These are phyloP conservation scores for Pyxicephalus adspersus DNA, from an alignment of 2,113 vertebrate species.

Conservation along the genomic window DNA sequence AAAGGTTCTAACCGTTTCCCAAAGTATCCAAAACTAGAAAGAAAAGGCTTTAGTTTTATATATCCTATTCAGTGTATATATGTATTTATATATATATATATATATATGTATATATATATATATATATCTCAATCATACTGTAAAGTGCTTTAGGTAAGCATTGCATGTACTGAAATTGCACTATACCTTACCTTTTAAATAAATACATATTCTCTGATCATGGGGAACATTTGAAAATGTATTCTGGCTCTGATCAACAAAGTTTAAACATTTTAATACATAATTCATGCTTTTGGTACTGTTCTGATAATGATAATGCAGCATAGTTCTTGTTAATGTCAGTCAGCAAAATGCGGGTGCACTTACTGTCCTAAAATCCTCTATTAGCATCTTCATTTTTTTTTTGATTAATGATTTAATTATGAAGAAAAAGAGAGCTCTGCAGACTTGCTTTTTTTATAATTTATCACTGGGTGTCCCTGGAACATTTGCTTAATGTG, in stretches of 20 bases:
- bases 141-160: too few relatives aligned
- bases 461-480: slow-evolving; percentile 1
- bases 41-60: too few relatives aligned
- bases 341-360: slow-evolving; percentile 23
- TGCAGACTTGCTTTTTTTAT: background rate
- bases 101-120: too few relatives aligned
- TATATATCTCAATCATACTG: too few relatives aligned
- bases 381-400: slow-evolving; percentile 29
- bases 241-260: background rate
- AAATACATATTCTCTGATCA: too few relatives aligned
- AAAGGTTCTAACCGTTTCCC: too few relatives aligned
- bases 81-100: too few relatives aligned
- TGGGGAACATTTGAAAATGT: background rate
- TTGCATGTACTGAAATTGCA: too few relatives aligned
- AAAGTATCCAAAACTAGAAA: too few relatives aligned
- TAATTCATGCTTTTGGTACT: slow-evolving; percentile 27
- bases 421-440: slow-evolving; percentile 6
- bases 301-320: background rate
- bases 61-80: too few relatives aligned
- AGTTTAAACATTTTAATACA: slow-evolving; percentile 30
- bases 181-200: too few relatives aligned
- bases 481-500: slow-evolving; percentile 18
- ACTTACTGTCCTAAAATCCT: slow-evolving; percentile 37
- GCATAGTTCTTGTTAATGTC: slow-evolving; percentile 17
- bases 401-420: slow-evolving; percentile 44